phyloP scores from a whole-genome alignment of 2,113 vertebrate species.

The Sciurus niger region DNA sequence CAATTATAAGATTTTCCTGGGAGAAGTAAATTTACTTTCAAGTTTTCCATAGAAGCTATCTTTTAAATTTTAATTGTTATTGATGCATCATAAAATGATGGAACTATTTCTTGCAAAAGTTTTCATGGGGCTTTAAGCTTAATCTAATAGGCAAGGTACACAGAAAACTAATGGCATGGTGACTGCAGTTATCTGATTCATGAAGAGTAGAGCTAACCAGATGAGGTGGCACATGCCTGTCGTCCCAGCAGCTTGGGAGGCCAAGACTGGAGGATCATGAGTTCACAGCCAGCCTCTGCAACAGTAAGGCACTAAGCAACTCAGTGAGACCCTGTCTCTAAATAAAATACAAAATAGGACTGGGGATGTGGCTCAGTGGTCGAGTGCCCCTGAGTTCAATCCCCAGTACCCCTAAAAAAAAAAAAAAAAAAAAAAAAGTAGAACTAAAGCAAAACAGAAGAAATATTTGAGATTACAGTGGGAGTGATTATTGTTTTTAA shows the following conservation, averaged over 20 bases:
- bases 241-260: too few relatives aligned
- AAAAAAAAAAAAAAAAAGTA: background rate
- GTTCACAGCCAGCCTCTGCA: too few relatives aligned
- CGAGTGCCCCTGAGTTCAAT: too few relatives aligned
- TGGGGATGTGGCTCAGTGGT: too few relatives aligned
- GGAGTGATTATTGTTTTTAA: background rate
- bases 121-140: background rate
- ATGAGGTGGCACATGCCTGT: too few relatives aligned
- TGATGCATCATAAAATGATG: background rate
- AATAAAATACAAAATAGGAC: too few relatives aligned
- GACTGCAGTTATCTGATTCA: background rate
- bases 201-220: background rate
- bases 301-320: too few relatives aligned
- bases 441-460: background rate
- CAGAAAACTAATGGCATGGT: background rate
- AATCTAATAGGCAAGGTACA: background rate
- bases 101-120: background rate
- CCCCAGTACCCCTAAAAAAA: background rate
- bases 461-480: background rate
- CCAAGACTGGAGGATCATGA: too few relatives aligned
- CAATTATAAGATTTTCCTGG: background rate
- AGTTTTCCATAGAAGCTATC: background rate
- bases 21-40: slow-evolving; percentile 29
- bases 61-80: background rate
- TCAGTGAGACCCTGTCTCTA: too few relatives aligned